Base-by-base conservation (phyloP, 2,113 vertebrate genomes). In the Collichthys lucidus region DNA sequence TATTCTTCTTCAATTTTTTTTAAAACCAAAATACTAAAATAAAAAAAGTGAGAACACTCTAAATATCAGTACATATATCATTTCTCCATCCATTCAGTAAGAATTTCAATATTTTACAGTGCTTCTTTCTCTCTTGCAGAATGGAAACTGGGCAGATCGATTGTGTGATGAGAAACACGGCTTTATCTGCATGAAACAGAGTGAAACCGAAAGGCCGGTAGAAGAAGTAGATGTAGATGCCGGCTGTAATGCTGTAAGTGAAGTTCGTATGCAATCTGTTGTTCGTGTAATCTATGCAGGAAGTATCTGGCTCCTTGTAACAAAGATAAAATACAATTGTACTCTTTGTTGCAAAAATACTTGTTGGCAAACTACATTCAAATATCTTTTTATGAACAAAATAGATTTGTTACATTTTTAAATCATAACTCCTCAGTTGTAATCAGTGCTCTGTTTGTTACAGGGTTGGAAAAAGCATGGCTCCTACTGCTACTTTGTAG, bases 381-480 rank as follows among this genome's bases (percentile, higher is more conserved):
- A 42, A 55, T 31, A 12, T 46, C 15, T 64, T 65, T 65, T 42
- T 3, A 4, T 11, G 44, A 17, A 53, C 5, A 46, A 46, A 63
- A 35, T 11, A 31, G 1, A 64, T 44, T 11, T 11, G 16, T 26
- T 1, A 3, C 12, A 61, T 59, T 62, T 65, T 6, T 35, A 42
- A 46, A 50, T 20, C 5, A 11, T 0, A 72, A 44, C 1, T 44
- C 11, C 2, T 50, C 8, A 3, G 0, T 74, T 75, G 11, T 64
- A 35, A 77, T 74, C 6, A 11, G 26, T 53, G 19, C 2, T 84
- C 9, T 11, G 11, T 74, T 83, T 63, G n/a, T 24, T 29, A 29
- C 62, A 99, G 98, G 96, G 96, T 5, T 99, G 98, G 97, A 97
- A 92, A 91, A 96, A 94, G 85, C 92, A 97, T 70, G 95, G 96